Evolutionary conservation across 1,140 invertebrate species (phyloP), one percentile per base, ranked within the genome.

Genomic region (Hirudo medicinalis): DNA sequence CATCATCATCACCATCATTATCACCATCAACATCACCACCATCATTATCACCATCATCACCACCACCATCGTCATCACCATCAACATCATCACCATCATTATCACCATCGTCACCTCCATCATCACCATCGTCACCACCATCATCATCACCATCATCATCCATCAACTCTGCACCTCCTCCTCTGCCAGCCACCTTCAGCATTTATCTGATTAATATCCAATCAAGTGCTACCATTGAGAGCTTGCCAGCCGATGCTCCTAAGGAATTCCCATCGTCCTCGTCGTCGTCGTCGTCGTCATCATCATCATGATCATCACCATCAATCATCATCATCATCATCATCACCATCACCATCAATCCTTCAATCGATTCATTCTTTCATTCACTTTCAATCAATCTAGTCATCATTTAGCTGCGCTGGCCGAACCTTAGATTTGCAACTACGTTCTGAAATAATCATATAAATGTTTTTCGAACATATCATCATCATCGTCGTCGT

Each of bases 1-100:
- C 57, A 13, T 63, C 57, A 25, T 63, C 57, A 63, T 32, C 57
- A 63, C 17, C 57, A 15, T 63, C 57, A 63, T 63, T 15, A 63
- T 32, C 57, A n/a, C 17, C 57, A 25, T 63, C 57, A 25, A 8
- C 57, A 63, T 32, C 57, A 63, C 17, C 57, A 25, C 17, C 57
- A 63, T 63, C 57, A 63, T 32, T 15, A 63, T 63, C 57, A 25
- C 17, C 57, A n/a, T 63, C 57, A 63, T 32, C 57, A 63, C 2
- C 57, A 25, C 17, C 57, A 15, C 17, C 57, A n/a, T 32, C 57
- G 17, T 63, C 57, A 13, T 63, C 57, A 63, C 17, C 57, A 63
- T 32, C 57, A 63, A 1, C 57, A 25, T n/a, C 57, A 15, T 63
- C 13, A n/a, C 19, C 57, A 63, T 63, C 57, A n/a, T 63, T 15